phyloP scores from a whole-genome alignment of 2,888 invertebrate genomes.

The Drosophila neonasuta region DNA sequence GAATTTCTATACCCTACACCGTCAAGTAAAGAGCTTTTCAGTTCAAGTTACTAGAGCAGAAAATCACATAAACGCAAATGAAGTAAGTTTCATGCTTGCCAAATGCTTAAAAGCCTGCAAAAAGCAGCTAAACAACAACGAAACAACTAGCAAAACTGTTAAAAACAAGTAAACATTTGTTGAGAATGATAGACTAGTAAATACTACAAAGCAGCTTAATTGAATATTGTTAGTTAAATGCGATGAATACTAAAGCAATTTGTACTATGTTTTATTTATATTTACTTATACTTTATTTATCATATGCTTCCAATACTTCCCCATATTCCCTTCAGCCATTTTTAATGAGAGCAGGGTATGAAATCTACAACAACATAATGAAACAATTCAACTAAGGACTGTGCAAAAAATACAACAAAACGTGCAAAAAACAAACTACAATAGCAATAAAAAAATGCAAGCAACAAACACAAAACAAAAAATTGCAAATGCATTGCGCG shows the following conservation, averaged over 20 bases:
- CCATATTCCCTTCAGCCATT: not conserved
- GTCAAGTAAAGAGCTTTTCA: conserved; percentile 20
- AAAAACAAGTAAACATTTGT: conserved; percentile 3
- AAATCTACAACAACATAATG: conserved; percentile 9
- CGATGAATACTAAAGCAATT: too few species aligned
- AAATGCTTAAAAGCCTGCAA: conserved; percentile 68
- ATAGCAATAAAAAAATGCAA: conserved; percentile 17
- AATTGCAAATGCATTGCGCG: conserved; percentile 36
- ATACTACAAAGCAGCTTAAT: not conserved
- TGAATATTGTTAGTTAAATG: too few species aligned
- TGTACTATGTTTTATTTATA: not conserved
- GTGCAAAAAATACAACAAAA: conserved; percentile 20
- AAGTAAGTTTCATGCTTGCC: conserved; percentile 68
- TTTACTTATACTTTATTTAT: not conserved
- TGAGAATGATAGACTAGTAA: not conserved
- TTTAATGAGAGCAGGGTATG: conserved; percentile 7
- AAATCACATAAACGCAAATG: conserved; percentile 75
- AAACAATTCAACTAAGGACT: conserved; percentile 31
- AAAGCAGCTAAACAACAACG: conserved; percentile 47
- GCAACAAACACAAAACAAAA: conserved; percentile 14
- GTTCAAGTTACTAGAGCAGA: conserved; percentile 69
- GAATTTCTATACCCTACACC: not conserved
- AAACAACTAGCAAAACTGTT: conserved; percentile 24
- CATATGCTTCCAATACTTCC: not conserved
- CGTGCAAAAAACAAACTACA: conserved; percentile 15